Evolutionary conservation across 2,888 invertebrate species (phyloP).

Genomic region (Notocelia uddmanniana): DNA sequence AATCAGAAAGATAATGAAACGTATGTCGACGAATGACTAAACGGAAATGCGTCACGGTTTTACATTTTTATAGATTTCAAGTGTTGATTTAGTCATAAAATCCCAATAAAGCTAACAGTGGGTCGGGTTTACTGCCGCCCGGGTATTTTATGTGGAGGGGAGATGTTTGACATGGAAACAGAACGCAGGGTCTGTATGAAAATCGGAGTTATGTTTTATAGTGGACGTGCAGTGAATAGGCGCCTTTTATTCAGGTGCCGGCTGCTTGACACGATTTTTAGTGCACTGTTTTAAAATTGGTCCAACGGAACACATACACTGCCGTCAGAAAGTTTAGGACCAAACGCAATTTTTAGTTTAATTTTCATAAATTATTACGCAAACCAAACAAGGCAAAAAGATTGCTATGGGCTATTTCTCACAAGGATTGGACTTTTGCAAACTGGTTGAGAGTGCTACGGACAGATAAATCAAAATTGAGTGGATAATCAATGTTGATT

Average conservation of each 20-base stretch:
- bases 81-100: constrained; percentile 50
- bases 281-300: background rate
- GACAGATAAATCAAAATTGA: too few relatives aligned
- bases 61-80: constrained; percentile 43
- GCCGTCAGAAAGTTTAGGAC: too few relatives aligned
- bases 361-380: too few relatives aligned
- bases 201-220: constrained; percentile 84
- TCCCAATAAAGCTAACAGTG: constrained; percentile 54
- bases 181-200: constrained; percentile 71
- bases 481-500: too few relatives aligned
- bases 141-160: constrained; percentile 71
- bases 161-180: constrained; percentile 73
- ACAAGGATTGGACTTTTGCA: too few relatives aligned
- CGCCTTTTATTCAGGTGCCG: constrained; percentile 59
- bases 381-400: too few relatives aligned
- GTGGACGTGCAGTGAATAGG: constrained; percentile 81
- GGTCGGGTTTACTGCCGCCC: constrained; percentile 67
- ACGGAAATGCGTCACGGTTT: constrained; percentile 38
- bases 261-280: constrained; percentile 55
- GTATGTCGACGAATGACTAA: constrained; percentile 21
- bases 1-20: background rate
- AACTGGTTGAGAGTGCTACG: too few relatives aligned
- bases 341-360: too few relatives aligned
- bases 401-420: too few relatives aligned
- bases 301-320: too few relatives aligned